Conservation (phyloP, 1,140 invertebrate species). For the Temnothorax longispinosus region DNA sequence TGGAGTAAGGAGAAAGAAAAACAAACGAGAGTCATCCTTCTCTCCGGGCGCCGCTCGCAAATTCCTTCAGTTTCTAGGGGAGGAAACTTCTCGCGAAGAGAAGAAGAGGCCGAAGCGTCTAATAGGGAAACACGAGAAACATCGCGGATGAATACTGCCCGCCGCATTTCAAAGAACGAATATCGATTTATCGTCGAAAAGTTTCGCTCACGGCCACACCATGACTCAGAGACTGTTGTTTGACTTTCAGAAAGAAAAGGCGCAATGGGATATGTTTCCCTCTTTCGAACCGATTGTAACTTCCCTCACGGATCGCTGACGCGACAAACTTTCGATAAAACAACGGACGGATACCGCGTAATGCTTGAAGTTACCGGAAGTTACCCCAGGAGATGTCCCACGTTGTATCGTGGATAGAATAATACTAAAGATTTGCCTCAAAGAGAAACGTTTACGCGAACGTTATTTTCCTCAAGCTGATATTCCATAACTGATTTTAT, state of each 20-base stretch:
- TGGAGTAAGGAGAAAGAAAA: conserved; percentile 48
- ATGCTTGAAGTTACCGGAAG: conserved; percentile 44
- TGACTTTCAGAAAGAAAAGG: conserved; percentile 46
- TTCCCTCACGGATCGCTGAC: conserved; percentile 58
- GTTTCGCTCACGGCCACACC: conserved; percentile 36
- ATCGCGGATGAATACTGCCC: conserved; percentile 47
- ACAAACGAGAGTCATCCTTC: conserved; percentile 37
- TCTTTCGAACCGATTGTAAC: conserved; percentile 59
- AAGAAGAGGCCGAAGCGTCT: conserved; percentile 30
- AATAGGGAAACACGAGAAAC: conserved; percentile 45
- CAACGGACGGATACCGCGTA: conserved; percentile 48
- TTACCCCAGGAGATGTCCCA: conserved; percentile 31
- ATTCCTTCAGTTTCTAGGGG: conserved; percentile 28
- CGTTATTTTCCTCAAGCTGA: neutral
- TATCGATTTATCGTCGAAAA: conserved; percentile 61
- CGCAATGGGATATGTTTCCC: conserved; percentile 17
- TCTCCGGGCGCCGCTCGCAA: conserved; percentile 24
- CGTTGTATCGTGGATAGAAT: conserved; percentile 47
- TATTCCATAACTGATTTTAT: neutral
- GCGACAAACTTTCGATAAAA: conserved; percentile 63
- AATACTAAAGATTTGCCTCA: conserved; percentile 18
- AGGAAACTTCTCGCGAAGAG: conserved; percentile 7
- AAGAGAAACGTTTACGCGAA: conserved; percentile 33
- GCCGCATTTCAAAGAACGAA: conserved; percentile 47
- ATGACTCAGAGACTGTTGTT: conserved; percentile 30